Percentiles rank a stretch among this genome's conserved stretches.
phyloP scores from a whole-genome alignment of 2,888 invertebrate genomes.

The Drosophila rubida region DNA sequence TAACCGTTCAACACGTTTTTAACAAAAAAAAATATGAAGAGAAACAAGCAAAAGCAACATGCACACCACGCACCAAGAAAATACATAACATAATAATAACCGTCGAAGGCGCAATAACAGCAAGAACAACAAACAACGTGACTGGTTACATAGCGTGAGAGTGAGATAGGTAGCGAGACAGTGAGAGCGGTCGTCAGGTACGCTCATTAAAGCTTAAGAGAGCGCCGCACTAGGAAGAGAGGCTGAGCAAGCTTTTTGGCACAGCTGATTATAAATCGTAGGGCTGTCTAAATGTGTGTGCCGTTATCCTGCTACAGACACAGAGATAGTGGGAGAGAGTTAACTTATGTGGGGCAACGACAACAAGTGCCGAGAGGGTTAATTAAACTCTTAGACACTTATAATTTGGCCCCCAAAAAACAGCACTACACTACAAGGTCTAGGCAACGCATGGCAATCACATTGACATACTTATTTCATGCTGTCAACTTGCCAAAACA shows the following conservation, averaged over 20 bases:
- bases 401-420: slow-evolving; percentile 15
- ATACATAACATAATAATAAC: slow-evolving; percentile 40
- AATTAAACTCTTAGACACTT: slow-evolving; percentile 40
- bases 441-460: slow-evolving; percentile 34
- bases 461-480: slow-evolving; percentile 49
- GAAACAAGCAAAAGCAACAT: slow-evolving; percentile 16
- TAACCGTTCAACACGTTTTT: slow-evolving; percentile 67
- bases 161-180: slow-evolving; percentile 5
- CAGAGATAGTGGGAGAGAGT: slow-evolving; percentile 12
- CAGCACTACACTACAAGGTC: slow-evolving; percentile 43
- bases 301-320: slow-evolving; percentile 21
- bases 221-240: slow-evolving; percentile 6
- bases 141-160: slow-evolving; percentile 20
- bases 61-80: slow-evolving; percentile 1
- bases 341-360: slow-evolving; percentile 21
- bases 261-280: slow-evolving; percentile 49
- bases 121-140: slow-evolving; percentile 48
- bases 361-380: slow-evolving; percentile 62
- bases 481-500: slow-evolving; percentile 50
- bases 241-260: slow-evolving; percentile 36
- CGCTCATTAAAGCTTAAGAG: slow-evolving; percentile 24
- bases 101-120: slow-evolving; percentile 33
- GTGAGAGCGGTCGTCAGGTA: slow-evolving; percentile 1
- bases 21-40: slow-evolving; percentile 17
- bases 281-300: neutral